Conservation (phyloP, 2,888 invertebrate genomes). For the Drosophila antonietae region DNA sequence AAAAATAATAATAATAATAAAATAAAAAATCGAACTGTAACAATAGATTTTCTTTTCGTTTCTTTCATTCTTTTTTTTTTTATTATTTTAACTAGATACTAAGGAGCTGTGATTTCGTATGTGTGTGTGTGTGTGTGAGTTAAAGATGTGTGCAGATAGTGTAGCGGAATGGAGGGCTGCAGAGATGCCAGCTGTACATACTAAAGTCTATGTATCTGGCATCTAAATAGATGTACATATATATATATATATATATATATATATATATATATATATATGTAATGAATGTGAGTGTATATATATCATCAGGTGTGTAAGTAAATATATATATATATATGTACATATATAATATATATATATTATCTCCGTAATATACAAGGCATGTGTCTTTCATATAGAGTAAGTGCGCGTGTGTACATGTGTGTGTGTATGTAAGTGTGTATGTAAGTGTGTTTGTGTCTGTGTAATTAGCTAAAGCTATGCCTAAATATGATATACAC, state of each 20-base stretch:
- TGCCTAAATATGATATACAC: slow-evolving; percentile 65
- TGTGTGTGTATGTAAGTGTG: no score
- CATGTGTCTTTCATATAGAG: slow-evolving; percentile 3
- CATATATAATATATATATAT: slow-evolving; percentile 1
- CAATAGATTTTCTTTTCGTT: slow-evolving; percentile 42
- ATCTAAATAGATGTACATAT: slow-evolving; percentile 20
- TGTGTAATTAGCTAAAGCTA: slow-evolving; percentile 57
- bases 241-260: slow-evolving; percentile 6
- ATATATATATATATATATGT: slow-evolving; percentile 3
- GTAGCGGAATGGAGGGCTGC: slow-evolving; percentile 2
- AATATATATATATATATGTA: not conserved
- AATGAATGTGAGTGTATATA: slow-evolving; percentile 9
- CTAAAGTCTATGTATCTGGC: slow-evolving; percentile 7
- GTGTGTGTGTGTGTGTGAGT: not conserved
- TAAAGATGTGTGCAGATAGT: not conserved
- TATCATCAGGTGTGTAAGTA: slow-evolving; percentile 8
- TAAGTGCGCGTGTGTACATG: slow-evolving; percentile 8
- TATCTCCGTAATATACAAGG: slow-evolving; percentile 3
- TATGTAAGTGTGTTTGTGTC: not conserved
- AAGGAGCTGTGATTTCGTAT: slow-evolving; percentile 23
- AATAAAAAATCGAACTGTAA: slow-evolving; percentile 44
- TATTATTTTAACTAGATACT: slow-evolving; percentile 22
- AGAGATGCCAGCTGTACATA: slow-evolving; percentile 4
- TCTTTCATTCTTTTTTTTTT: not conserved
- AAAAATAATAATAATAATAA: slow-evolving; percentile 30